phyloP scores from a whole-genome alignment of 2,888 invertebrate genomes.

The Drosophila tanythrix region DNA sequence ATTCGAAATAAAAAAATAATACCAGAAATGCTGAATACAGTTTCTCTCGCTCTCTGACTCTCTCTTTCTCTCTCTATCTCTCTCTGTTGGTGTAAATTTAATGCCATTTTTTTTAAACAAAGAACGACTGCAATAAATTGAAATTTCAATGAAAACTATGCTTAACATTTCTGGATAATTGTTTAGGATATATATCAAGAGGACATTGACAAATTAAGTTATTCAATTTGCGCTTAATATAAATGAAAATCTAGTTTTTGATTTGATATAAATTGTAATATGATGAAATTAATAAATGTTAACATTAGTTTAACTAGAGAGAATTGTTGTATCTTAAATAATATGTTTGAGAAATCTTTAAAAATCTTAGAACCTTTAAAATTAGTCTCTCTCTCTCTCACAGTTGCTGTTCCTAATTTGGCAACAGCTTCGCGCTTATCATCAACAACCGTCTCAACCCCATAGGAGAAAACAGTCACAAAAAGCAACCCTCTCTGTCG shows the following conservation, averaged over 20 bases:
- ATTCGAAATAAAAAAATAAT: neutral
- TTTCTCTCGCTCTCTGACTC: neutral
- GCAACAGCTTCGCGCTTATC: slow-evolving; percentile 61
- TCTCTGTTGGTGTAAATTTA: neutral
- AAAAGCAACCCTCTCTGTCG: slow-evolving; percentile 68
- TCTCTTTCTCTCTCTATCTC: neutral
- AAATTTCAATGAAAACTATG: neutral
- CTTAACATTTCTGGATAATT: neutral
- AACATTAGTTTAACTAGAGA: neutral
- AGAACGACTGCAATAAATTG: too few species aligned
- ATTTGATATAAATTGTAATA: neutral
- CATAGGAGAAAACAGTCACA: slow-evolving; percentile 16
- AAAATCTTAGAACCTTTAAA: neutral
- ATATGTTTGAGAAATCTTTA: neutral
- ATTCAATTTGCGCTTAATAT: neutral
- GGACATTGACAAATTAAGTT: neutral
- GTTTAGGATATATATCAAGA: neutral
- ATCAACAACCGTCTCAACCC: slow-evolving; percentile 53
- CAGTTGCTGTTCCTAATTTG: slow-evolving; percentile 49
- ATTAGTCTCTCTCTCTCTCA: neutral
- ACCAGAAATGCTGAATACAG: slow-evolving; percentile 53
- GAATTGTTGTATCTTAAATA: neutral
- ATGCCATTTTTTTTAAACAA: neutral
- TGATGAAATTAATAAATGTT: neutral
- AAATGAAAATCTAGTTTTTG: neutral